Percentiles rank a stretch among this genome's conserved stretches.
These are phyloP conservation scores for Babylonia areolata DNA, from an alignment of 1,140 invertebrate species.

Conservation along the genomic window DNA sequence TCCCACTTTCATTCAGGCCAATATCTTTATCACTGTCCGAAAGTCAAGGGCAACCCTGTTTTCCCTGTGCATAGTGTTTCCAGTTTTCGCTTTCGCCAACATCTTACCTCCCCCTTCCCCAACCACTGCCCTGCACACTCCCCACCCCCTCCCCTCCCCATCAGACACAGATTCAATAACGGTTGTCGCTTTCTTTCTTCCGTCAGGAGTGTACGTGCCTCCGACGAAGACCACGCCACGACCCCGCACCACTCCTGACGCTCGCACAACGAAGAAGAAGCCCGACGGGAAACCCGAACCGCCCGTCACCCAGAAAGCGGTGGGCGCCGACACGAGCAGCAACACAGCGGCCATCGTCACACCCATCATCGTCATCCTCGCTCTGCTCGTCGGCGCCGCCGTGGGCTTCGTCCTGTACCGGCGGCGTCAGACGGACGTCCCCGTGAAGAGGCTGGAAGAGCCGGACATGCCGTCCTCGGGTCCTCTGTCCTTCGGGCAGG, in stretches of 20 bases:
- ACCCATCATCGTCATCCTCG: constrained; percentile 14
- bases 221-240: background rate
- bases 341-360: constrained; percentile 32
- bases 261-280: background rate
- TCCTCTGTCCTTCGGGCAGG: background rate
- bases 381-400: background rate
- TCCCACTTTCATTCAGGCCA: too few relatives aligned
- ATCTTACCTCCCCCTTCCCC: too few relatives aligned
- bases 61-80: too few relatives aligned
- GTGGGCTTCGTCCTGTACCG: constrained; percentile 19
- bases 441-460: background rate
- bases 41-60: too few relatives aligned
- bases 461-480: background rate
- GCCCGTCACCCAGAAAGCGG: background rate
- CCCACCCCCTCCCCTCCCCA: too few relatives aligned
- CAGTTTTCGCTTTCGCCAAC: too few relatives aligned
- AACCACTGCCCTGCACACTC: too few relatives aligned
- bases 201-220: constrained; percentile 12
- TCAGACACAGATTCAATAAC: too few relatives aligned
- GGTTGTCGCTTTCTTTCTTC: background rate
- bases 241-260: background rate
- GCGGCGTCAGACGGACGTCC: background rate
- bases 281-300: background rate
- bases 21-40: too few relatives aligned
- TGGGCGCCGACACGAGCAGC: background rate